phyloP scores from a whole-genome alignment of 2,113 vertebrate species.

The Odontophorus gujanensis region DNA sequence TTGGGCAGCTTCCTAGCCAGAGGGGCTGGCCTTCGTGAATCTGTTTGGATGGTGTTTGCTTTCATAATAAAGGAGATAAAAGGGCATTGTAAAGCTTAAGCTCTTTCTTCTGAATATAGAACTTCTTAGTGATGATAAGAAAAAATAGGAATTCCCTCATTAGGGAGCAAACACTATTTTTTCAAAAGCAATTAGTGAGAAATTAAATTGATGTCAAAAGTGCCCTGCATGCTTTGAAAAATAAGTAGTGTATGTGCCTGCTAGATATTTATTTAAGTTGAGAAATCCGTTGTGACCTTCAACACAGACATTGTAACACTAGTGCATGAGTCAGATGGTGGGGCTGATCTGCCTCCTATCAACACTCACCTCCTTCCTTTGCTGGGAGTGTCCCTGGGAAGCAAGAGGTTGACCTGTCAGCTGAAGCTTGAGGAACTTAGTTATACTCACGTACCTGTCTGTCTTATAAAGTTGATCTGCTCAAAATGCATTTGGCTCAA shows the following conservation, averaged over 20 bases:
- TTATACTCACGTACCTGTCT: background rate
- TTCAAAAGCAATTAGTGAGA: background rate
- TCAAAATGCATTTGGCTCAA: slow-evolving; percentile 29
- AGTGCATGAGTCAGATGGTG: background rate
- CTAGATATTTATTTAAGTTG: background rate
- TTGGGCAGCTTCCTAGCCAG: background rate
- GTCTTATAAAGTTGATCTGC: slow-evolving; percentile 11
- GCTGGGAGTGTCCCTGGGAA: background rate
- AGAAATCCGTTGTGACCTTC: background rate
- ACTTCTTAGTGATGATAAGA: background rate
- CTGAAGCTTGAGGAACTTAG: background rate
- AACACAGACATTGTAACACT: background rate
- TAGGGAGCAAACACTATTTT: background rate
- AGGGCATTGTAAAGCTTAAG: background rate
- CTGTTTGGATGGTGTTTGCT: background rate
- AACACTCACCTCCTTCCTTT: background rate
- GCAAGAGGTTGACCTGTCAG: background rate
- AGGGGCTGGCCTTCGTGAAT: background rate
- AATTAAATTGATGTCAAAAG: background rate
- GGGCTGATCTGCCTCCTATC: background rate
- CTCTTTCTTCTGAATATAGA: background rate
- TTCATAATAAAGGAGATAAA: background rate
- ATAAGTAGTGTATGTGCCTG: background rate
- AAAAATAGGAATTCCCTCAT: background rate
- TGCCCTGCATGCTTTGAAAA: slow-evolving; percentile 18